Percentiles rank a stretch among this genome's conserved stretches.
Conservation (phyloP, 2,113 vertebrate genomes). For the Fukomys damarensis region DNA sequence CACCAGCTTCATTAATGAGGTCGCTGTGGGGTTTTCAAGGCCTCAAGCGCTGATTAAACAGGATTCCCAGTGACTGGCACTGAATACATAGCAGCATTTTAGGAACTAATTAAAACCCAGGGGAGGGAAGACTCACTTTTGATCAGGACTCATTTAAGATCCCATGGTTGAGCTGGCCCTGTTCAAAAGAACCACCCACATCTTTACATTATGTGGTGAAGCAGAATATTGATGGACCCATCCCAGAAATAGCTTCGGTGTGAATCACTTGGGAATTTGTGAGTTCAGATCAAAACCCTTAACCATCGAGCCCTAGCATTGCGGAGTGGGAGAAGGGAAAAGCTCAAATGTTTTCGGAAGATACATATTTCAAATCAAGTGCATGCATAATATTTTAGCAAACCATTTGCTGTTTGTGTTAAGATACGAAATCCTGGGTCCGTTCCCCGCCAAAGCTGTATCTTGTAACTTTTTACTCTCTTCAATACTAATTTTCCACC, state of each 20-base stretch:
- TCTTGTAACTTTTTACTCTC: not conserved
- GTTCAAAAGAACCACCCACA: slow-evolving; percentile 60
- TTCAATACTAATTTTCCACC: slow-evolving; percentile 41
- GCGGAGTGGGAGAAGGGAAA: not conserved
- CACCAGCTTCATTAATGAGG: slow-evolving; percentile 52
- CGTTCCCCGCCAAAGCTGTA: not conserved
- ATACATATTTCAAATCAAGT: not conserved
- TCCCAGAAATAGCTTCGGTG: slow-evolving; percentile 2
- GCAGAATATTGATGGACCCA: slow-evolving; percentile 26
- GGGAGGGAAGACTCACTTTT: slow-evolving; percentile 53
- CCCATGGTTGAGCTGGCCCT: slow-evolving; percentile 43
- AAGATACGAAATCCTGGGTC: not conserved
- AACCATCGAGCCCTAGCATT: not conserved
- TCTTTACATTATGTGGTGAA: not conserved
- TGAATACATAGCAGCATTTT: slow-evolving; percentile 62
- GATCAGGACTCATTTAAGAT: slow-evolving; percentile 63
- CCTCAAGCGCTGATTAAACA: slow-evolving; percentile 42
- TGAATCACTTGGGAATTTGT: not conserved
- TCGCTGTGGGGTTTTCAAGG: not conserved
- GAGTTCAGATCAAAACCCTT: not conserved
- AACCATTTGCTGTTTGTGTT: not conserved
- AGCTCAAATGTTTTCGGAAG: not conserved
- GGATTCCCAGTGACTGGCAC: slow-evolving; percentile 42
- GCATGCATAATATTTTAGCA: not conserved
- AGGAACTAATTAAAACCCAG: slow-evolving; percentile 72